phyloP scores from a whole-genome alignment of 2,888 invertebrate genomes.

The Troides aeacus region DNA sequence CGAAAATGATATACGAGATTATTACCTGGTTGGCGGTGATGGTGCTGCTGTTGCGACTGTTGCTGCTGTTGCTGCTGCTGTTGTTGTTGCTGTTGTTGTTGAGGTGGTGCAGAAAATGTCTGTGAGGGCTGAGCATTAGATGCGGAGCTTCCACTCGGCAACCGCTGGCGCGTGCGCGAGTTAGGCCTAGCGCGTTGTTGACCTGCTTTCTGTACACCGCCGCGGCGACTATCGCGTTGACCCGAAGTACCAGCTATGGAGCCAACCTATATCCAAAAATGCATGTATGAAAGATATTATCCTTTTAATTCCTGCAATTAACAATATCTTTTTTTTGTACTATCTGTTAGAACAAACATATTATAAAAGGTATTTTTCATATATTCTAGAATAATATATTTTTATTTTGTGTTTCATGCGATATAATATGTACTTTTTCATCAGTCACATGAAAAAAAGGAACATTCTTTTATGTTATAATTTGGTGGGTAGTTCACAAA shows the following conservation, averaged over 20 bases:
- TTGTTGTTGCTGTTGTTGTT: slow-evolving; percentile 43
- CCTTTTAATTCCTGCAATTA: background rate
- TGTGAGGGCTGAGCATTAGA: slow-evolving; percentile 55
- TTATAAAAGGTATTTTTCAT: too few species aligned
- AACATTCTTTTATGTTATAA: too few species aligned
- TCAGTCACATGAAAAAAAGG: too few species aligned
- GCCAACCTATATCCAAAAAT: slow-evolving; percentile 55
- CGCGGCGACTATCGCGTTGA: slow-evolving; percentile 61
- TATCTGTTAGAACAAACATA: too few species aligned
- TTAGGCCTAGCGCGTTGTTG: slow-evolving; percentile 48
- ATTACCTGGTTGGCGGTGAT: slow-evolving; percentile 48
- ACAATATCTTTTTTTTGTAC: too few species aligned
- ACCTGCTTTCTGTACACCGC: slow-evolving; percentile 51
- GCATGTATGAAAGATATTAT: background rate
- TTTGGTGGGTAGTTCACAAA: too few species aligned
- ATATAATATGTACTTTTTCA: too few species aligned
- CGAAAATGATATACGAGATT: too few species aligned
- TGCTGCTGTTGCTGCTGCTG: slow-evolving; percentile 54
- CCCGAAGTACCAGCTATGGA: slow-evolving; percentile 58
- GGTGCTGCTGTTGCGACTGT: slow-evolving; percentile 56
- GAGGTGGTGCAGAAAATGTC: slow-evolving; percentile 28
- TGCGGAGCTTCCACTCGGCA: slow-evolving; percentile 45
- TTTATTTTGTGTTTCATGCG: too few species aligned
- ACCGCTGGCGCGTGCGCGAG: slow-evolving; percentile 50
- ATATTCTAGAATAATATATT: too few species aligned